Conservation (phyloP, 2,888 invertebrate genomes). For the Hybos culiciformis region DNA sequence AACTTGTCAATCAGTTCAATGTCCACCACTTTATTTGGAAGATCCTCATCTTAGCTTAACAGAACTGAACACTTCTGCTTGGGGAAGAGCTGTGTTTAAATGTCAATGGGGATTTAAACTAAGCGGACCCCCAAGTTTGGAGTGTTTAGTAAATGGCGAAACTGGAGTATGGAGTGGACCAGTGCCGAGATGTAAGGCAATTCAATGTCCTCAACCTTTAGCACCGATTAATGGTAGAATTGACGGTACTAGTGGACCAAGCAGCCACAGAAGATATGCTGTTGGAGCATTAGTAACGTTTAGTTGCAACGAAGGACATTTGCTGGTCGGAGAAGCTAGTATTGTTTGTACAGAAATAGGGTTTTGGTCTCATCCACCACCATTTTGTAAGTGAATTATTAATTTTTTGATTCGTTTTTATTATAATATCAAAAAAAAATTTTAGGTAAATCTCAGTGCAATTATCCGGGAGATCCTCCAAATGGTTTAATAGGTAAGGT, state of each 20-base stretch:
- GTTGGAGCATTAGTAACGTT: constrained; percentile 73
- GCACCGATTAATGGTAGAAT: constrained; percentile 57
- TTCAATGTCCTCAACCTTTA: constrained; percentile 64
- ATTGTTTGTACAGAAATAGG: constrained; percentile 79
- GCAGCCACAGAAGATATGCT: constrained; percentile 47
- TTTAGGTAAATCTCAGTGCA: constrained; percentile 56
- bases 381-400: constrained; percentile 48
- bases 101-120: constrained; percentile 76
- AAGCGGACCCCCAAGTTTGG: constrained; percentile 59
- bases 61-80: constrained; percentile 68
- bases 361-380: constrained; percentile 76
- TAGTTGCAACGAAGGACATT: constrained; percentile 52
- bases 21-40: constrained; percentile 52
- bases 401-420: too few species aligned
- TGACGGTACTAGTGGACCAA: constrained; percentile 31
- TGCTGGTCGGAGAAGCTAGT: constrained; percentile 54
- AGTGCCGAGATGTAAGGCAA: constrained; percentile 65
- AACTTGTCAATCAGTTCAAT: constrained; percentile 62
- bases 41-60: constrained; percentile 61
- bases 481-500: constrained; percentile 55
- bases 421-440: constrained; percentile 5
- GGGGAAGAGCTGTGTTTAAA: constrained; percentile 65
- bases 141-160: constrained; percentile 65
- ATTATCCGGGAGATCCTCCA: constrained; percentile 56
- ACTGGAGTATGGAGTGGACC: constrained; percentile 69